Conservation (phyloP, 2,113 vertebrate species). For the Laticauda laticaudata region DNA sequence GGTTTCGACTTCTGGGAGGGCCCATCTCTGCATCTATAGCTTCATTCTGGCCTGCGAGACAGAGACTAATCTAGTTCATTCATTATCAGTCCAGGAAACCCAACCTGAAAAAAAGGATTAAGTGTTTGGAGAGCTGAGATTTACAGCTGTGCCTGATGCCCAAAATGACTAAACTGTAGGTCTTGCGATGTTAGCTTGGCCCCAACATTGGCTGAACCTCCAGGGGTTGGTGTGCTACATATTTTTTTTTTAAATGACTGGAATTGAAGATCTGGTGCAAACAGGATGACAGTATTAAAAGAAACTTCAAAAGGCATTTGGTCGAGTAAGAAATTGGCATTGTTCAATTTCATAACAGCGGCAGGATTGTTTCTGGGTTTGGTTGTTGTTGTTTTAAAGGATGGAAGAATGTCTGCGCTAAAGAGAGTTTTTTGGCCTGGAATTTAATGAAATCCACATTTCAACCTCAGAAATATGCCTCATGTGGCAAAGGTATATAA, state of each 20-base stretch:
- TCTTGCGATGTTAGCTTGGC: not conserved
- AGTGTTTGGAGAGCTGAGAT: not conserved
- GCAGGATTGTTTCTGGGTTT: conserved; percentile 32
- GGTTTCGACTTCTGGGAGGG: not conserved
- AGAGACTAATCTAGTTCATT: not conserved
- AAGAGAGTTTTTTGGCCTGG: conserved; percentile 70
- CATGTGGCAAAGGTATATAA: conserved; percentile 73
- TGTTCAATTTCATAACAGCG: conserved; percentile 57
- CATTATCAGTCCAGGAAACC: not conserved
- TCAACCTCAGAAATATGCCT: conserved; percentile 77
- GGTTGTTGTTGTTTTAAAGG: conserved; percentile 38
- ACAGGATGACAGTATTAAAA: not conserved
- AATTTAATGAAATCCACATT: conserved; percentile 87
- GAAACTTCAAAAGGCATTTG: not conserved
- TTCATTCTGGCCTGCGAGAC: not conserved
- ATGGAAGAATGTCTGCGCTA: conserved; percentile 76
- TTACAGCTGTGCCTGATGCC: not conserved
- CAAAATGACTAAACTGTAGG: not conserved
- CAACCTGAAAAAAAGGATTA: not conserved
- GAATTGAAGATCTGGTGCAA: not conserved
- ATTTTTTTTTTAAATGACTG: not conserved
- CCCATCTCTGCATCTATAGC: not conserved
- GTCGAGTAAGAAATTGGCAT: not conserved
- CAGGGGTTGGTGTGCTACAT: not conserved
- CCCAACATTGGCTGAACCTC: not conserved